Evolutionary conservation across 2,888 invertebrate species (phyloP).

Genomic region (Zygogramma bicolorata): DNA sequence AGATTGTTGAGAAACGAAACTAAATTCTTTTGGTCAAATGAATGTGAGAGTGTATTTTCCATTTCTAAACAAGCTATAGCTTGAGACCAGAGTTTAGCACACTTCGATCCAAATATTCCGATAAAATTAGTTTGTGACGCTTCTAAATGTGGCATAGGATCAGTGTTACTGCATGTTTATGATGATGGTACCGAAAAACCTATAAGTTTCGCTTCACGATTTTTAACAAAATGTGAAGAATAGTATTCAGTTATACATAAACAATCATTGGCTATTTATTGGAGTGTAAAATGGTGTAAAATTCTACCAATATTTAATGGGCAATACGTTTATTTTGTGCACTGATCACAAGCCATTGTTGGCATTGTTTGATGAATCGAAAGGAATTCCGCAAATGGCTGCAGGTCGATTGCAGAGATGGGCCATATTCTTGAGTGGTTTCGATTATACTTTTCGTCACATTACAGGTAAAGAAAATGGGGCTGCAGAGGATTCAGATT

Average conservation of each 20-base stretch:
- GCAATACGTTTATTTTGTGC: too few species aligned
- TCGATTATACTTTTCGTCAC: too few species aligned
- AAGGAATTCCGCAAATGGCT: too few species aligned
- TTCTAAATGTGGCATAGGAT: conserved; percentile 1
- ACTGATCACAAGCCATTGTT: too few species aligned
- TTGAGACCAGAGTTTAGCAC: conserved; percentile 16
- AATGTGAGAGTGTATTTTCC: conserved; percentile 18
- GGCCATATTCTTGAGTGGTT: too few species aligned
- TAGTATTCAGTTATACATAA: conserved; percentile 27
- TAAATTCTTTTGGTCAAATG: conserved; percentile 18
- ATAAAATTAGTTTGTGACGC: conserved; percentile 24
- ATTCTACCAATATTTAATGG: too few species aligned
- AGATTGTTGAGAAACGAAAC: background rate
- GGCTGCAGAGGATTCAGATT: too few species aligned
- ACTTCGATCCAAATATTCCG: conserved; percentile 13
- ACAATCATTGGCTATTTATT: conserved; percentile 10
- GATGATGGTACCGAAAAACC: too few species aligned
- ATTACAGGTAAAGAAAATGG: too few species aligned
- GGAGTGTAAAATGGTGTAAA: too few species aligned
- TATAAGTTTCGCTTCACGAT: conserved; percentile 18
- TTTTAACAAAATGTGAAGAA: conserved; percentile 19
- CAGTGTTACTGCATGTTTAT: conserved; percentile 26
- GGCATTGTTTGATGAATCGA: too few species aligned
- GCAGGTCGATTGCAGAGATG: too few species aligned
- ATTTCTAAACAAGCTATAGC: conserved; percentile 3